Evolutionary conservation across 2,888 invertebrate genomes (phyloP).

Genomic region (Neoaliturus tenellus): DNA sequence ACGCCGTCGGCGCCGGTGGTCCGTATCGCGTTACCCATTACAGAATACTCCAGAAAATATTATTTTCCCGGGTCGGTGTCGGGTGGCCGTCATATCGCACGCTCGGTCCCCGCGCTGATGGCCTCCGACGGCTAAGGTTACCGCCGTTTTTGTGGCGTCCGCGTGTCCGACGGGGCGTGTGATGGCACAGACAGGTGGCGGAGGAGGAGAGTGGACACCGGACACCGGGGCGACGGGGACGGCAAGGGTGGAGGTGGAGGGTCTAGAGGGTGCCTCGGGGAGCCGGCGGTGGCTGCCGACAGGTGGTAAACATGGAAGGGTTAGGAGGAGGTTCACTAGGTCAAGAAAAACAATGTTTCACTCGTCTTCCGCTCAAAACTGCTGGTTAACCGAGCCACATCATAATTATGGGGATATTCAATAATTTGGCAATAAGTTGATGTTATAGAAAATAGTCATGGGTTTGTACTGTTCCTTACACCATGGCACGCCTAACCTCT

Average conservation of each 20-base stretch:
- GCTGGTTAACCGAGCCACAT: background rate
- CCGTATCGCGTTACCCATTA: slow-evolving; percentile 45
- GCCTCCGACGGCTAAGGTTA: slow-evolving; percentile 43
- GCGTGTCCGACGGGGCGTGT: background rate
- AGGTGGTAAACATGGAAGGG: too few species aligned
- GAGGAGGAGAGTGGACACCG: background rate
- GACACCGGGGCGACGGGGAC: background rate
- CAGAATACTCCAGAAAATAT: slow-evolving; percentile 51
- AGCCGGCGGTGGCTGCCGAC: too few species aligned
- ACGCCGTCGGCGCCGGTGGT: slow-evolving; percentile 5
- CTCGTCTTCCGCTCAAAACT: background rate
- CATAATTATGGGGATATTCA: background rate
- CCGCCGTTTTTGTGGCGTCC: slow-evolving; percentile 49
- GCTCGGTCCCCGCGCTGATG: slow-evolving; percentile 44
- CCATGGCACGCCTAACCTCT: too few species aligned
- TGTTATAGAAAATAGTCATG: too few species aligned
- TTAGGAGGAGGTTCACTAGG: too few species aligned
- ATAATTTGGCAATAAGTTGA: background rate
- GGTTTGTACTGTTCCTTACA: too few species aligned
- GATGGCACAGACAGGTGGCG: slow-evolving; percentile 41
- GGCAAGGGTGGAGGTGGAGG: background rate
- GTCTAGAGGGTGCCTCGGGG: too few species aligned
- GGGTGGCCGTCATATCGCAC: slow-evolving; percentile 46
- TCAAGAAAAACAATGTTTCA: too few species aligned
- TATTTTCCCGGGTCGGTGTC: slow-evolving; percentile 48